Evolutionary conservation across 2,888 invertebrate species (phyloP), one percentile per base, ranked within the genome.

Genomic region (Alloscopus bannaensis): DNA sequence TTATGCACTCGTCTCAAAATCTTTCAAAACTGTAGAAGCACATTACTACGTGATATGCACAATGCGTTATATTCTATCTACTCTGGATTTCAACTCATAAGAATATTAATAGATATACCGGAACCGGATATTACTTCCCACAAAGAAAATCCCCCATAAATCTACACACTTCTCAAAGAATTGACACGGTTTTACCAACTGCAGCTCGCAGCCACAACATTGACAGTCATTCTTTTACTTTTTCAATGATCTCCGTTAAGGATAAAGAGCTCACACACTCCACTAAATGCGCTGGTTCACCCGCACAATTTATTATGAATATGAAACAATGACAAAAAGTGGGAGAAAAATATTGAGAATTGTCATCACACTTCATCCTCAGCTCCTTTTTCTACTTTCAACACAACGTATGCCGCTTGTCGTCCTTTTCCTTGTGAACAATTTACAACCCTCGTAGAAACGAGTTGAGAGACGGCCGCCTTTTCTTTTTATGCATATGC

Each of bases 121-220:
- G 8, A n/a, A 57, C 57, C 22, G 3, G 57, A 26, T 57, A 24
- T 3, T 47, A 57, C 11, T 57, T 26, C 57, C 22, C 26, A 57
- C 24, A 24, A 57, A 57, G 31, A 42, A 62, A 62, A 60, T 62
- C 6, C 28, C 42, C 72, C 64, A 64, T 72, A 72, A 72, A 72
- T 72, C 64, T 64, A 72, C 64, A 72, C 64, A 55, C 64, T 55
- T 20, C 47, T n/a, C n/a, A 16, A 71, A 65, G 29, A 71, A 71
- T 71, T 62, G 71, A 62, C 71, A 71, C 28, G 62, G 45, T 62
- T 72, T 64, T n/a, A n/a, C n/a, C n/a, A n/a, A n/a, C n/a, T n/a
- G n/a, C n/a, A n/a, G n/a, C n/a, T n/a, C n/a, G n/a, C n/a, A n/a
- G n/a, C 42, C 52, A 26, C 16, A 29, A 11, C 42, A 45, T 20